Evolutionary conservation across 1,140 invertebrate genomes (phyloP), one percentile per base, ranked within the genome.

Genomic region (Grapholita molesta): DNA sequence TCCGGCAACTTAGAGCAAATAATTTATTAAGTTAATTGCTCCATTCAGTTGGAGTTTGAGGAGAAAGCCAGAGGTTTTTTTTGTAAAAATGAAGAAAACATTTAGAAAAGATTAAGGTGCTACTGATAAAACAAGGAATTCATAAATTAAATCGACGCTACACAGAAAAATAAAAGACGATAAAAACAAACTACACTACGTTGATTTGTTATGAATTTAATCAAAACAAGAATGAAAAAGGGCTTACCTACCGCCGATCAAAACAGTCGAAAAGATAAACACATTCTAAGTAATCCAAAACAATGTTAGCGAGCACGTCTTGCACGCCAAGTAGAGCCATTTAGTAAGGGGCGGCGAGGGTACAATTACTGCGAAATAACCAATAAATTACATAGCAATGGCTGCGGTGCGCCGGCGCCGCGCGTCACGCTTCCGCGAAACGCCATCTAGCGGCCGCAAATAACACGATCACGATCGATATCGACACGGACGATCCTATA

Each of bases 301-400:
- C 74, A 76, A 67, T 73, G 75, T 73, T 71, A 32, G 65, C 48
- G 24, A 18, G 38, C 67, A 68, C 67, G 53, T 32, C 18, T 25
- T 68, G 67, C 75, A 83, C 76, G 77, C 73, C 72, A 75, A 81
- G 72, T 73, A 73, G 74, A 76, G 86, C 78, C 83, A 83, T 87
- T 88, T 82, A 85, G 77, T 64, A 52, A 73, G 77, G 79, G 77
- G 78, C 82, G 78, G 78, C 67, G 74, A 84, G 71, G 80, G 78
- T 85, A 75, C 85, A 86, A 89, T 89, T 89, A 89, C 86, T 69
- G 70, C 66, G 79, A 87, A 87, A 88, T 89, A 84, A 82, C 73
- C 76, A 82, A 88, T 86, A 88, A 86, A 88, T 88, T 84, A 85
- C 74, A 81, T 70, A 81, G 75, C 72, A 78, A 80, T 77, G 71